Evolutionary conservation across 1,140 invertebrate genomes (phyloP).

Genomic region (Brachionus calyciflorus): DNA sequence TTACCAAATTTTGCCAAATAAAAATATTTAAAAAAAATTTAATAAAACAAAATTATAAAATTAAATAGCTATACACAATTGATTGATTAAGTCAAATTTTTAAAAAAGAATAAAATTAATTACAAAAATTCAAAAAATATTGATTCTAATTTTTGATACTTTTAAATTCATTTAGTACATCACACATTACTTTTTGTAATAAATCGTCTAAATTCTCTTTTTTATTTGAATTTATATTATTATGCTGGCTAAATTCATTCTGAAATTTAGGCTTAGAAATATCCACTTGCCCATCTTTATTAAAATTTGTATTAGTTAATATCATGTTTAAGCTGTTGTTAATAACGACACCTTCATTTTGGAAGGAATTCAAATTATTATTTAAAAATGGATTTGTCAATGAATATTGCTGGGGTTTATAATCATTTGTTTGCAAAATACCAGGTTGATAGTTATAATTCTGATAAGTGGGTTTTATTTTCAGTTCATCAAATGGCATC

Average conservation of each 20-base stretch:
- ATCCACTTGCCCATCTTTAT: neutral
- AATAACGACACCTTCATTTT: neutral
- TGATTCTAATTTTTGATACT: neutral
- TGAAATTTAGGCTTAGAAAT: neutral
- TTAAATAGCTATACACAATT: conserved; percentile 7
- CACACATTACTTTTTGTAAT: conserved; percentile 35
- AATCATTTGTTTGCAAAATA: no score
- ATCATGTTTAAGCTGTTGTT: neutral
- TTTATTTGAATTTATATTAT: neutral
- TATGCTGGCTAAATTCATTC: neutral
- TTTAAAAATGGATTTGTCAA: neutral
- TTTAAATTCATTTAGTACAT: conserved; percentile 34
- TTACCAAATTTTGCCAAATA: no score
- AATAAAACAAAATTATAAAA: no score
- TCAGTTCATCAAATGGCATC: no score
- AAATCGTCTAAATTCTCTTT: conserved; percentile 37
- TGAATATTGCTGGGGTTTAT: neutral
- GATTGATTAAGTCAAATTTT: neutral
- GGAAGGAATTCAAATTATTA: neutral
- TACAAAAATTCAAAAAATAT: neutral
- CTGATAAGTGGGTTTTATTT: neutral
- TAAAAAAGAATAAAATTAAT: neutral
- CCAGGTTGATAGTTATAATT: neutral
- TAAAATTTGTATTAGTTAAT: neutral
- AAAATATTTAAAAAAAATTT: no score